Evolutionary conservation across 2,888 invertebrate species (phyloP).

Genomic region (Augochlorella aurata): DNA sequence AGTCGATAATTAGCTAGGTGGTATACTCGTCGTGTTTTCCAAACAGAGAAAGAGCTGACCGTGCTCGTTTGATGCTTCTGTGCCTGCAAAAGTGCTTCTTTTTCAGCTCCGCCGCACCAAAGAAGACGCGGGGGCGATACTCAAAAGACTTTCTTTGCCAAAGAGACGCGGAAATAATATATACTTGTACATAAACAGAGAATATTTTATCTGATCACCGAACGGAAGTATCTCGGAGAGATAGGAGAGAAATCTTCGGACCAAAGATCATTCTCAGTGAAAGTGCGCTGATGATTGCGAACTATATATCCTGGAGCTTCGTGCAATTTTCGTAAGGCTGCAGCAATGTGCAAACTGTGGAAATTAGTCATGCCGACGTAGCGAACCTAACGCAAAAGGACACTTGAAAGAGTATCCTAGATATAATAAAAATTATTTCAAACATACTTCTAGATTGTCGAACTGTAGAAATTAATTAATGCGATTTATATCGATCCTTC

Average conservation of each 20-base stretch:
- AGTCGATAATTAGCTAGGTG: background rate
- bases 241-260: background rate
- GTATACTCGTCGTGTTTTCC: slow-evolving; percentile 43
- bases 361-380: too few relatives aligned
- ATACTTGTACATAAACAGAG: slow-evolving; percentile 12
- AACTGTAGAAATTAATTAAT: background rate
- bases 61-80: background rate
- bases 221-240: background rate
- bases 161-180: slow-evolving; percentile 37
- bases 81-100: slow-evolving; percentile 15
- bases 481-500: background rate
- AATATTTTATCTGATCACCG: background rate
- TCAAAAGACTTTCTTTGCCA: slow-evolving; percentile 41
- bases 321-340: background rate
- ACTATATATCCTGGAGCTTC: too few relatives aligned
- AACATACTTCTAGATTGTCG: too few relatives aligned
- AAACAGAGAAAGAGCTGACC: slow-evolving; percentile 35
- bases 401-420: too few relatives aligned
- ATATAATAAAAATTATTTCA: too few relatives aligned
- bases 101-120: slow-evolving; percentile 68
- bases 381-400: too few relatives aligned
- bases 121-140: slow-evolving; percentile 48
- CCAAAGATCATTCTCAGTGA: background rate
- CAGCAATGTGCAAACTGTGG: too few relatives aligned
- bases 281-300: background rate